Percentiles rank a stretch among this genome's conserved stretches.
Evolutionary conservation across 2,797 vertebrate genomes (phyloP).

Genomic region (Coccyzus lansbergi): DNA sequence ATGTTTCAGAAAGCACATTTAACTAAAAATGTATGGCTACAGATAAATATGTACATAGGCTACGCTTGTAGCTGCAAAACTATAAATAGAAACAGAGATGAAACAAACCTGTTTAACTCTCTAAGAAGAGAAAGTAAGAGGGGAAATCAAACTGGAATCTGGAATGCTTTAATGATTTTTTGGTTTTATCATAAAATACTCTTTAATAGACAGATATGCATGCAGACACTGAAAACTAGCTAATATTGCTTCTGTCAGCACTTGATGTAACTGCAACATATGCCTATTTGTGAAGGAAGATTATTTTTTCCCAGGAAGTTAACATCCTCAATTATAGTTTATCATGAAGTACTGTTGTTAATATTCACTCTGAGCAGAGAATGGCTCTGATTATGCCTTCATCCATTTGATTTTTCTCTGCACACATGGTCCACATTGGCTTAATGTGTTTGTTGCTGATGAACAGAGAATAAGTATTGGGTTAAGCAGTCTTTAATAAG

Average conservation of each 20-base stretch:
- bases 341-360: slow-evolving; percentile 9
- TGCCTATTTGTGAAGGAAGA: slow-evolving; percentile 10
- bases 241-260: slow-evolving; percentile 27
- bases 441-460: not conserved
- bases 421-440: not conserved
- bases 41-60: slow-evolving; percentile 1
- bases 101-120: slow-evolving; percentile 24
- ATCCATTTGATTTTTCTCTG: slow-evolving; percentile 21
- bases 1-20: not conserved
- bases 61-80: not conserved
- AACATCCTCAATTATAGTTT: slow-evolving; percentile 40
- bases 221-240: not conserved
- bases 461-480: not conserved
- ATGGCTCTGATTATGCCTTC: slow-evolving; percentile 26
- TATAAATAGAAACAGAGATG: not conserved
- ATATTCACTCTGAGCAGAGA: slow-evolving; percentile 45
- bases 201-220: not conserved
- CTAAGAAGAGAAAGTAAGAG: not conserved
- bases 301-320: slow-evolving; percentile 15
- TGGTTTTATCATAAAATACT: not conserved
- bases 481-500: not conserved
- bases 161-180: not conserved
- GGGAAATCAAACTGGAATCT: not conserved
- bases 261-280: not conserved
- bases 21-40: not conserved